These are phyloP conservation scores for Spisula solida DNA, from an alignment of 2,888 invertebrate genomes.

Conservation along the genomic window DNA sequence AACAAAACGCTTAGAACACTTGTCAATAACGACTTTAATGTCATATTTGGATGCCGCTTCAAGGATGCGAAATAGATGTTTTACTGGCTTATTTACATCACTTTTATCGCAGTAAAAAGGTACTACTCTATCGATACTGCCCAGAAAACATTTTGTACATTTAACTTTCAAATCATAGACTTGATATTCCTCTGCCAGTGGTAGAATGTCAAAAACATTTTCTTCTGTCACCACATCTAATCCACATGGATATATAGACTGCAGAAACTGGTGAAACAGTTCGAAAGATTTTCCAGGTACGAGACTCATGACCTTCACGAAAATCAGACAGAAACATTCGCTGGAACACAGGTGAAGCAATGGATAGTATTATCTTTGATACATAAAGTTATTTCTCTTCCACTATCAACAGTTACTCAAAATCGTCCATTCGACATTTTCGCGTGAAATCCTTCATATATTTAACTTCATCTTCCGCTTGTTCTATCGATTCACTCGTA, in stretches of 20 bases:
- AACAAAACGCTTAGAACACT: not conserved
- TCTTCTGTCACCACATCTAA: not conserved
- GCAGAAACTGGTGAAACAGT: not conserved
- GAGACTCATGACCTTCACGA: not conserved
- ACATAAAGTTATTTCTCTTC: not conserved
- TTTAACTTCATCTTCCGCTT: not conserved
- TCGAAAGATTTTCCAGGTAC: not conserved
- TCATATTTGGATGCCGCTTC: not conserved
- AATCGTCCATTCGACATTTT: slow-evolving; percentile 5
- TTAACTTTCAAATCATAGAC: not conserved
- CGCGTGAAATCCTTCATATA: slow-evolving; percentile 8
- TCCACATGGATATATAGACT: not conserved
- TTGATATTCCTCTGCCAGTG: not conserved
- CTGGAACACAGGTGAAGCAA: not conserved
- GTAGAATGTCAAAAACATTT: not conserved
- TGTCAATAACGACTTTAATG: not conserved
- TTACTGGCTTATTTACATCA: not conserved
- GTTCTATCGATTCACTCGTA: not conserved
- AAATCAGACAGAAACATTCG: not conserved
- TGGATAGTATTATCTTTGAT: not conserved
- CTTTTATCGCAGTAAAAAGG: too few relatives aligned
- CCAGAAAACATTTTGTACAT: not conserved
- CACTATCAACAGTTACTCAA: not conserved
- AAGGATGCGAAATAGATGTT: not conserved
- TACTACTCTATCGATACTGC: not conserved